These are phyloP conservation scores for Odontesthes bonariensis DNA, from an alignment of 2,113 vertebrate genomes.

Conservation along the genomic window DNA sequence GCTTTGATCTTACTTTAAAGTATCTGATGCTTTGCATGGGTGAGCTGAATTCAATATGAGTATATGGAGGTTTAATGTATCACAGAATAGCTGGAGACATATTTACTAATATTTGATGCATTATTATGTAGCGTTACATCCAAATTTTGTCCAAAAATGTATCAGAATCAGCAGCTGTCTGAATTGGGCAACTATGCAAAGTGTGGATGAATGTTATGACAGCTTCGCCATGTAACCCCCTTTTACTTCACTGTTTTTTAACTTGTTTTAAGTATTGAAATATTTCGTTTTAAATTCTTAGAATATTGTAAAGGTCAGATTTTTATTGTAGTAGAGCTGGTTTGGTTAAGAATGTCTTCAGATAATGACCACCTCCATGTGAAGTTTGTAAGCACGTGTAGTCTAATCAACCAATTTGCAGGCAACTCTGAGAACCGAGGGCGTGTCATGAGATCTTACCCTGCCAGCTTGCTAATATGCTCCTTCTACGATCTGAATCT, in stretches of 20 bases:
- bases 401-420: neutral
- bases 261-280: neutral
- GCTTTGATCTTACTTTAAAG: neutral
- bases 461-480: constrained; percentile 8
- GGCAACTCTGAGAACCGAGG: neutral
- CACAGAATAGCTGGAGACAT: neutral
- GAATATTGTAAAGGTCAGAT: neutral
- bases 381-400: neutral
- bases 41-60: neutral
- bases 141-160: too few species aligned
- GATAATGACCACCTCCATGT: neutral
- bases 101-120: neutral
- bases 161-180: neutral
- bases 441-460: neutral
- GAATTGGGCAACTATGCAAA: neutral
- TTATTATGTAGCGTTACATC: too few species aligned
- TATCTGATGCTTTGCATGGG: neutral
- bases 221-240: neutral
- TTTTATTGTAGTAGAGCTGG: neutral
- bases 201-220: neutral
- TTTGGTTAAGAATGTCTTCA: neutral
- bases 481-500: constrained; percentile 18
- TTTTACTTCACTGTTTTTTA: neutral
- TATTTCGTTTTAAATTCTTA: neutral
- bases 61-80: neutral